A percentile compares a stretch with the other conserved stretches of the same genome.
Evolutionary conservation across 1,140 invertebrate genomes (phyloP).

Genomic region (Wiebesia pumilae): DNA sequence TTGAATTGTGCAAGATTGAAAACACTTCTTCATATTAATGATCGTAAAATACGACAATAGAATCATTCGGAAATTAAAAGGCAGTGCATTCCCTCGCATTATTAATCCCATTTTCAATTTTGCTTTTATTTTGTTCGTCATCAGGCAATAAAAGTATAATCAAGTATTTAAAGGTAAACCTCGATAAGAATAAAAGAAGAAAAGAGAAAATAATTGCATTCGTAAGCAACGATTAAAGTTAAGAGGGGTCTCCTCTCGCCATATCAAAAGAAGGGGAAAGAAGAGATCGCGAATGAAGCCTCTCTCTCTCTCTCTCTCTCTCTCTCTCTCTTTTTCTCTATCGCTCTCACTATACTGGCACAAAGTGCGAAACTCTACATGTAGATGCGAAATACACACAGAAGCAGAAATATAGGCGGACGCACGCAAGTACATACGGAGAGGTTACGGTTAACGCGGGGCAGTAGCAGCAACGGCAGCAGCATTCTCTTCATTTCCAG

Average conservation of each 20-base stretch:
- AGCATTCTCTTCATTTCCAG: conserved; percentile 76
- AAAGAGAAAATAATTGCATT: conserved; percentile 53
- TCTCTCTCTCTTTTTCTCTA: neutral
- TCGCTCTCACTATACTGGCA: neutral
- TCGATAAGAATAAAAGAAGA: conserved; percentile 7
- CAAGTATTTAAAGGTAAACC: conserved; percentile 43
- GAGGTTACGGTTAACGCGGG: conserved; percentile 53
- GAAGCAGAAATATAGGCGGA: neutral
- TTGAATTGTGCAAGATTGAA: neutral
- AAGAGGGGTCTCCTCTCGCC: conserved; percentile 1
- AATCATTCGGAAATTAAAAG: neutral
- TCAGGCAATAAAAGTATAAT: conserved; percentile 48
- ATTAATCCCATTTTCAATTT: conserved; percentile 47
- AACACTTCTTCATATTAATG: neutral
- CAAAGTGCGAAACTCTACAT: conserved; percentile 39
- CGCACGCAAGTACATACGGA: conserved; percentile 34
- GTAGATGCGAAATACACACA: conserved; percentile 12
- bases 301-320: conserved; percentile 24
- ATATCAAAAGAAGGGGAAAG: conserved; percentile 40
- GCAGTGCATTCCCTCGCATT: neutral
- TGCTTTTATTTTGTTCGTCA: conserved; percentile 37
- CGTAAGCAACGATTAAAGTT: conserved; percentile 50
- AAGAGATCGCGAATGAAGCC: conserved; percentile 35
- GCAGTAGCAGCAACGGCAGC: conserved; percentile 58
- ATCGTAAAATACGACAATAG: neutral